phyloP scores from a whole-genome alignment of 2,113 vertebrate genomes.

The Burhinus bistriatus region DNA sequence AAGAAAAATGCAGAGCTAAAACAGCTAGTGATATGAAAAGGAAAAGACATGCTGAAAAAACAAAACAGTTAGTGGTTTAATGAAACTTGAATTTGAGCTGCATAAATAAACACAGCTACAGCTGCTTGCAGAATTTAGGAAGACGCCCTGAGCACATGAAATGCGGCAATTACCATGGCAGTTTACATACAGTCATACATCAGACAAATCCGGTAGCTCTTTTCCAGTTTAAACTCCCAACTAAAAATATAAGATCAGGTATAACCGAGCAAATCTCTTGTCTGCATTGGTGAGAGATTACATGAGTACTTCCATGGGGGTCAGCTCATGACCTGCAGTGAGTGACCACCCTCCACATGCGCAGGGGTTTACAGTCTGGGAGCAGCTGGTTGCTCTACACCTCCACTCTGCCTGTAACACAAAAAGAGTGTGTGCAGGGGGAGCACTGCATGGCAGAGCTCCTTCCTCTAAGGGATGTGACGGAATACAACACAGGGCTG shows the following conservation, averaged over 20 bases:
- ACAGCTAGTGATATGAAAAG: background rate
- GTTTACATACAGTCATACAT: background rate
- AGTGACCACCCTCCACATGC: background rate
- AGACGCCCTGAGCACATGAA: background rate
- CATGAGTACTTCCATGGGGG: background rate
- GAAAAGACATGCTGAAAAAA: background rate
- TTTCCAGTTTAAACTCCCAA: background rate
- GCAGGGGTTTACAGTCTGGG: background rate
- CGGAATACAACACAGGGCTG: background rate
- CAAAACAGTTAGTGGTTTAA: background rate
- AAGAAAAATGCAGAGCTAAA: background rate
- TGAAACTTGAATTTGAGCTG: background rate
- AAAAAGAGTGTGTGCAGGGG: background rate
- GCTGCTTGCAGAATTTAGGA: background rate
- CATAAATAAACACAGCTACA: background rate
- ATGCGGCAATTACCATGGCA: background rate
- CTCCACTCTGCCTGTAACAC: background rate
- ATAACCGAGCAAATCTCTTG: background rate
- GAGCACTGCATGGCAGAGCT: background rate
- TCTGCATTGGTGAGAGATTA: background rate
- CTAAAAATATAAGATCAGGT: background rate
- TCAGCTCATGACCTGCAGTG: rapidly evolving
- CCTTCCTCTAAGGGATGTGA: background rate
- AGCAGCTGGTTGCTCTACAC: background rate
- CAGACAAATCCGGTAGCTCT: background rate